Conservation (phyloP, 2,888 invertebrate genomes). For the Acrobasis consociella region DNA sequence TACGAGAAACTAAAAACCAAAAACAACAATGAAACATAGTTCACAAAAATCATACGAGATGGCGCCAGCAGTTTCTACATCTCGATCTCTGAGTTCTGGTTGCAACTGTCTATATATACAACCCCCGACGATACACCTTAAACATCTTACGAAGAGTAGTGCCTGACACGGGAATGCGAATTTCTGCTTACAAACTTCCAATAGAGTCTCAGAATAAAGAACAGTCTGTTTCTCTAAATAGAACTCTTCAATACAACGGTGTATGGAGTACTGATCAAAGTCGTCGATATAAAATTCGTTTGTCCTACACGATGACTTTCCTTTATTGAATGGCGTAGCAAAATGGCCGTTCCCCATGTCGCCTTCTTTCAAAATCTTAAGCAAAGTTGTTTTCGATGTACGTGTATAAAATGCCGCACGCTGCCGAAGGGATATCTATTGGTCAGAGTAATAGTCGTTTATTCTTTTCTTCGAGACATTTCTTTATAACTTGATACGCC, state of each 20-base stretch:
- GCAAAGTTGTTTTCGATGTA: neutral
- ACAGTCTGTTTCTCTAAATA: neutral
- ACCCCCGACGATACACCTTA: no score
- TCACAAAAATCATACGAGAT: no score
- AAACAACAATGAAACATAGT: no score
- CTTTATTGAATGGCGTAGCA: neutral
- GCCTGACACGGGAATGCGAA: neutral
- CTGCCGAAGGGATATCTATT: neutral
- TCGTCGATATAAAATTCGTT: neutral
- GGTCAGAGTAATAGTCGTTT: neutral
- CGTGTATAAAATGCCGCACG: neutral
- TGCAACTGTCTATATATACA: no score
- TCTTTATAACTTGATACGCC: neutral
- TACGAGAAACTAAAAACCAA: no score
- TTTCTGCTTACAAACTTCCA: neutral
- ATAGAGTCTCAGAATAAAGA: neutral
- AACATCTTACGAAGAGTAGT: neutral
- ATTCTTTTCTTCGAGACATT: neutral
- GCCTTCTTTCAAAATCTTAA: neutral
- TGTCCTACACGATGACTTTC: neutral
- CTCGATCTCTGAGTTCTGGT: no score
- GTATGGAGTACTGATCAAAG: constrained; percentile 1
- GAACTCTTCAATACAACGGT: neutral
- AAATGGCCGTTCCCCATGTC: neutral
- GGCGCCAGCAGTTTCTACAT: no score